Percentiles rank a stretch among this genome's conserved stretches.
Conservation (phyloP, 2,797 vertebrate species). For the Pitangus sulphuratus region DNA sequence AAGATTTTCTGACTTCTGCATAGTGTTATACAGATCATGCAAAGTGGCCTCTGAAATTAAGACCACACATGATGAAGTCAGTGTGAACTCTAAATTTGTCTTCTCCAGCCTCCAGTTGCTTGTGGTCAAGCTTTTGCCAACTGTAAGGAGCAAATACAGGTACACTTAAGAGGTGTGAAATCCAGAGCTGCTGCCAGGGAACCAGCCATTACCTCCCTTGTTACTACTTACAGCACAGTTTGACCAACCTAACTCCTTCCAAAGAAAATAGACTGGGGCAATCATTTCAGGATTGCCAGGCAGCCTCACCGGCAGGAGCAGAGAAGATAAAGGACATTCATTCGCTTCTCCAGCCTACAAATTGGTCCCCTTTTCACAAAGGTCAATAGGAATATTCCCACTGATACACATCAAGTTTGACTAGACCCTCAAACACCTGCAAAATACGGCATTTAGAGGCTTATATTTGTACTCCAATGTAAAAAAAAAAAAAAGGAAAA, state of each 20-base stretch:
- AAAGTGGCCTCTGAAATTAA: not conserved
- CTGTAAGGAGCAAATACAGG: not conserved
- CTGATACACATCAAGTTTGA: not conserved
- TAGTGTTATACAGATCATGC: accelerated
- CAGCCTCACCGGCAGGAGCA: not conserved
- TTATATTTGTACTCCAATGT: not conserved
- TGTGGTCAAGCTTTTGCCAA: not conserved
- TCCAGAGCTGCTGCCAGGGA: not conserved
- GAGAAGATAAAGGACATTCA: not conserved
- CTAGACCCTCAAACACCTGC: not conserved
- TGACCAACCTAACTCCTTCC: not conserved
- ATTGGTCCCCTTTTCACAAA: not conserved
- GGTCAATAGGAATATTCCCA: not conserved
- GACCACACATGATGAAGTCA: not conserved
- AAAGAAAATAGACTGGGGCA: not conserved
- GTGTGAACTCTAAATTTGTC: not conserved
- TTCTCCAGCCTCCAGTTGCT: not conserved
- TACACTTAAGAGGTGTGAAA: constrained; percentile 16
- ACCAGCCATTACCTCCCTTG: not conserved
- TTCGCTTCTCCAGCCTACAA: not conserved
- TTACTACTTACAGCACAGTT: not conserved
- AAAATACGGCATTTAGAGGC: not conserved
- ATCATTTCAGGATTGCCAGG: not conserved
- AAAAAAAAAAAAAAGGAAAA: not conserved
- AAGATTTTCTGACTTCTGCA: not conserved